Percentiles rank a stretch among this genome's conserved stretches.
Evolutionary conservation across 2,113 vertebrate genomes (phyloP).

Genomic region (Seriola quinqueradiata): DNA sequence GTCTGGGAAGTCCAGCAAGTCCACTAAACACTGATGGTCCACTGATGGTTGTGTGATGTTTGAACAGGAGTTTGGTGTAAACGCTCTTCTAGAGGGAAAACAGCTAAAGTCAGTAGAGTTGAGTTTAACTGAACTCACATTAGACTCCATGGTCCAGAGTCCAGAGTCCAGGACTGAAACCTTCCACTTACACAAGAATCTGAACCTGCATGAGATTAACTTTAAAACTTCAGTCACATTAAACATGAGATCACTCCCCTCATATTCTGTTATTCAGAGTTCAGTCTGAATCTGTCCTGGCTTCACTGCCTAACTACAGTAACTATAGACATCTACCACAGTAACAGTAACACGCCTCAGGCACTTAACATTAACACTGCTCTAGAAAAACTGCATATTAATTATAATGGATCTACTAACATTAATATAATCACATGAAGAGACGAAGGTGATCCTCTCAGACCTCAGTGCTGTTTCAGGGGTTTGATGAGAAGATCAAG

Average conservation of each 20-base stretch:
- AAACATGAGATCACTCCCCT: neutral
- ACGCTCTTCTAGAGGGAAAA: slow-evolving; percentile 23
- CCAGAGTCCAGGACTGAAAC: slow-evolving; percentile 6
- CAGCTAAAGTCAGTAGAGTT: neutral
- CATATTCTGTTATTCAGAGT: slow-evolving; percentile 3
- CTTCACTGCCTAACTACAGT: slow-evolving; percentile 34
- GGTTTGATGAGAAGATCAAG: neutral
- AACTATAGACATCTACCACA: neutral
- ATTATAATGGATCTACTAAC: slow-evolving; percentile 48
- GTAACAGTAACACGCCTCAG: slow-evolving; percentile 37
- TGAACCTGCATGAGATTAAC: slow-evolving; percentile 28
- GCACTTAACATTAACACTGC: slow-evolving; percentile 33
- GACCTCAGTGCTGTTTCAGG: slow-evolving; percentile 10
- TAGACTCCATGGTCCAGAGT: neutral
- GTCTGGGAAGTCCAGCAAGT: slow-evolving; percentile 81
- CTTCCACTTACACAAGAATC: neutral
- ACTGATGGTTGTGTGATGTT: neutral
- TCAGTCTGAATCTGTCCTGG: slow-evolving; percentile 4
- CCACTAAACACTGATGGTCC: slow-evolving; percentile 67
- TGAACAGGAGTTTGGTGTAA: neutral
- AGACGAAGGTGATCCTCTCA: slow-evolving; percentile 19
- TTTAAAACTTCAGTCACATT: slow-evolving; percentile 21
- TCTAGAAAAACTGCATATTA: slow-evolving; percentile 18
- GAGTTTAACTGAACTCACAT: neutral
- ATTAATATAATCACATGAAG: slow-evolving; percentile 9